Evolutionary conservation across 2,888 invertebrate genomes (phyloP).

Genomic region (Emmelina monodactyla): DNA sequence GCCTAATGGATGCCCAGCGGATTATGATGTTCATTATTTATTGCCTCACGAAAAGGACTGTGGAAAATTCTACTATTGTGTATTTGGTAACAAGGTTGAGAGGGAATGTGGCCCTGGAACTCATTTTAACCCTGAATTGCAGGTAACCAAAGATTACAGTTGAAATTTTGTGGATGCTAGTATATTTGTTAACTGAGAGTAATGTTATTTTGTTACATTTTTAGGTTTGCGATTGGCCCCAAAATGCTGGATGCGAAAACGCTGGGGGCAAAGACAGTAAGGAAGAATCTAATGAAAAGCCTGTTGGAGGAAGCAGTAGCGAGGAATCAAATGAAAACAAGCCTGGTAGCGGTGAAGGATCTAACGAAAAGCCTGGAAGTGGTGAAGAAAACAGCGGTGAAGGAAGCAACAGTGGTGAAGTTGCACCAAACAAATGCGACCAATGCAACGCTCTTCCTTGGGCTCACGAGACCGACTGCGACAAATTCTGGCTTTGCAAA

Average conservation of each 20-base stretch:
- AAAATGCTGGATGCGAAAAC: slow-evolving; percentile 14
- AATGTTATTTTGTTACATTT: not conserved
- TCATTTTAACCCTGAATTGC: slow-evolving; percentile 19
- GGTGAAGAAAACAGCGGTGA: not conserved
- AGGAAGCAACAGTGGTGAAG: slow-evolving; percentile 4
- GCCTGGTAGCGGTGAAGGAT: slow-evolving; percentile 4
- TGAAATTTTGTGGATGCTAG: too few relatives aligned
- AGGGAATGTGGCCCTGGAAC: slow-evolving; percentile 18
- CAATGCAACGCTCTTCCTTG: slow-evolving; percentile 39
- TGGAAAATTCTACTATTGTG: slow-evolving; percentile 26
- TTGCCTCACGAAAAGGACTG: slow-evolving; percentile 26
- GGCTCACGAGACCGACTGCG: slow-evolving; percentile 40
- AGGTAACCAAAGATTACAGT: too few relatives aligned
- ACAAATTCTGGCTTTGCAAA: slow-evolving; percentile 44
- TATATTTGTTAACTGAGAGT: too few relatives aligned
- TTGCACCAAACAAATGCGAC: slow-evolving; percentile 22
- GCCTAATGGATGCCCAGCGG: slow-evolving; percentile 24
- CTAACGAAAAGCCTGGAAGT: slow-evolving; percentile 1
- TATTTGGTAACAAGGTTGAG: slow-evolving; percentile 21
- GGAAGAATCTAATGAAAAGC: slow-evolving; percentile 5
- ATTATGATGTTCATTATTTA: slow-evolving; percentile 20
- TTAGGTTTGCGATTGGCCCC: slow-evolving; percentile 22
- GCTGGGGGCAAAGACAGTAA: slow-evolving; percentile 4
- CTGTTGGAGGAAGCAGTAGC: slow-evolving; percentile 2
- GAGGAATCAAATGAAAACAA: slow-evolving; percentile 5